phyloP scores from a whole-genome alignment of 1,140 invertebrate species.

The Yoshiicerus persimilis region DNA sequence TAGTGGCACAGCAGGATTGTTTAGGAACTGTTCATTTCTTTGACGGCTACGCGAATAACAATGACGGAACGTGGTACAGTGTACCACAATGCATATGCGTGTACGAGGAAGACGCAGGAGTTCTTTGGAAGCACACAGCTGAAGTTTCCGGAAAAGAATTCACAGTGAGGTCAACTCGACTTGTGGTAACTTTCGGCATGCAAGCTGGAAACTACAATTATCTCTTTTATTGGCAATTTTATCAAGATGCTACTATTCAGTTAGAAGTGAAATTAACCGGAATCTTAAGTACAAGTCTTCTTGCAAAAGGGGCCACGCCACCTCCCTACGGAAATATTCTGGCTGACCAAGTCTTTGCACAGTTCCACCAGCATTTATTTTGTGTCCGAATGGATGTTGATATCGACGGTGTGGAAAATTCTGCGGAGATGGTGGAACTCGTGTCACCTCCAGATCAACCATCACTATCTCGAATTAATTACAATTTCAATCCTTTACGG shows the following conservation, averaged over 20 bases:
- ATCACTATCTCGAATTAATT: background rate
- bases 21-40: background rate
- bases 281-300: background rate
- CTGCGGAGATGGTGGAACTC: background rate
- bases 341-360: background rate
- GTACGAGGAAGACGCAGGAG: background rate
- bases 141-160: background rate
- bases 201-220: slow-evolving; percentile 15
- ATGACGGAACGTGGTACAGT: background rate
- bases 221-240: slow-evolving; percentile 4
- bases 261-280: background rate
- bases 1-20: background rate
- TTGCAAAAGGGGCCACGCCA: background rate
- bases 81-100: background rate
- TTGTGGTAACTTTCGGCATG: background rate
- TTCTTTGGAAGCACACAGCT: slow-evolving; percentile 24
- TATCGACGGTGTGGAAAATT: slow-evolving; percentile 15
- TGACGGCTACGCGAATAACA: background rate
- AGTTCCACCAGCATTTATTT: slow-evolving; percentile 16
- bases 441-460: background rate
- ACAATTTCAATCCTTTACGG: no score
- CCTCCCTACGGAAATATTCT: background rate
- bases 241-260: slow-evolving; percentile 23
- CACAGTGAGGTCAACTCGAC: background rate
- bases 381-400: background rate